Evolutionary conservation across 2,888 invertebrate species (phyloP).

Genomic region (Resseliella maxima): DNA sequence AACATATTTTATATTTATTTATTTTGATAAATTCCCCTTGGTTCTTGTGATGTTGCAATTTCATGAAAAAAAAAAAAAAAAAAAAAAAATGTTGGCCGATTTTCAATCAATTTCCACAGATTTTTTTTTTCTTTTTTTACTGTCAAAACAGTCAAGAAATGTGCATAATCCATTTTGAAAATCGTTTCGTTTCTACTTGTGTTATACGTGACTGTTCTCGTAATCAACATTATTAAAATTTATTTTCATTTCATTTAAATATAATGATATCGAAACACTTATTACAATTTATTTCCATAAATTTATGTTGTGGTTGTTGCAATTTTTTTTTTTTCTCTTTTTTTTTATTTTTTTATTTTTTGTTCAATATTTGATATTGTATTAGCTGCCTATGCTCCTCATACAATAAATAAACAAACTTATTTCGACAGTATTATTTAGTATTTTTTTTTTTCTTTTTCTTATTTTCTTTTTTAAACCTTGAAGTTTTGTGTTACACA

Average conservation of each 20-base stretch:
- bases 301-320: not conserved
- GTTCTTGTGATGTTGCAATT: no score
- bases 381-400: conserved; percentile 27
- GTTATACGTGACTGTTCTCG: not conserved
- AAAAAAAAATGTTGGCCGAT: no score
- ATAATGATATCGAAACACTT: conserved; percentile 37
- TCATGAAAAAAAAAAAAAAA: no score
- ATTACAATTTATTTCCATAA: not conserved
- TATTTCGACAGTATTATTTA: not conserved
- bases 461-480: not conserved
- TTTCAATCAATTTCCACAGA: no score
- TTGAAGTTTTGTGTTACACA: not conserved
- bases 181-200: not conserved
- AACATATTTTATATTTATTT: no score
- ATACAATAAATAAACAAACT: conserved; percentile 44
- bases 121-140: no score
- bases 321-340: no score
- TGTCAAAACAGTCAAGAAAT: no score
- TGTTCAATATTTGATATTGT: not conserved
- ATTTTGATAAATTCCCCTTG: no score
- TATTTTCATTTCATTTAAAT: not conserved
- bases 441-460: no score
- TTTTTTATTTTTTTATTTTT: no score
- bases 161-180: no score
- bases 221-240: conserved; percentile 17